A percentile compares a stretch with the other conserved stretches of the same genome.
phyloP scores from a whole-genome alignment of 2,113 vertebrate species.

The Sinocyclocheilus rhinocerous region DNA sequence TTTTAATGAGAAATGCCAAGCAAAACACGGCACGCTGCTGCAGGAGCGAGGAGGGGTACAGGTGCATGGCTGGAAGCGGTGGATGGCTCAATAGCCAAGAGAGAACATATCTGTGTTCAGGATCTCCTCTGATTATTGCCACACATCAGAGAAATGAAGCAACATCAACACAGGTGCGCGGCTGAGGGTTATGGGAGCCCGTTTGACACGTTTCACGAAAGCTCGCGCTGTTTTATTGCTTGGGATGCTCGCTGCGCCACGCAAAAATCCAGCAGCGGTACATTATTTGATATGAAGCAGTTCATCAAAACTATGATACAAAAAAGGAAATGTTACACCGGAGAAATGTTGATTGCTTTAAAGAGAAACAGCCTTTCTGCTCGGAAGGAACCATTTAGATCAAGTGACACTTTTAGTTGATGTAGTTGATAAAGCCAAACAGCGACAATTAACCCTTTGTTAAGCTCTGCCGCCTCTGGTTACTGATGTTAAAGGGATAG shows the following conservation, averaged over 20 bases:
- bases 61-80: constrained; percentile 76
- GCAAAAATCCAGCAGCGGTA: background rate
- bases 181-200: constrained; percentile 50
- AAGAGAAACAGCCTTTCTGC: constrained; percentile 36
- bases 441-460: background rate
- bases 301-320: constrained; percentile 12
- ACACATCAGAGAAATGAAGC: constrained; percentile 68
- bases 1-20: constrained; percentile 75
- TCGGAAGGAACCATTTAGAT: background rate
- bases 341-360: constrained; percentile 59
- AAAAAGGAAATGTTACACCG: constrained; percentile 45
- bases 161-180: constrained; percentile 60
- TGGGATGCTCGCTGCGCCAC: background rate
- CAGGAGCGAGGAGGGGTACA: constrained; percentile 66
- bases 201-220: constrained; percentile 24
- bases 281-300: constrained; percentile 40
- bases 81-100: constrained; percentile 55
- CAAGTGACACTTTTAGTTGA: background rate
- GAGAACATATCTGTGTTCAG: constrained; percentile 51
- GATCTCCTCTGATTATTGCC: constrained; percentile 68
- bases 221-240: constrained; percentile 8
- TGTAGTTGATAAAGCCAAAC: background rate
- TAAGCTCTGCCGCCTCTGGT: background rate
- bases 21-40: constrained; percentile 64
- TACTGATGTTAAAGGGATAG: background rate